Evolutionary conservation across 2,113 vertebrate species (phyloP).

Genomic region (Eptesicus fuscus): DNA sequence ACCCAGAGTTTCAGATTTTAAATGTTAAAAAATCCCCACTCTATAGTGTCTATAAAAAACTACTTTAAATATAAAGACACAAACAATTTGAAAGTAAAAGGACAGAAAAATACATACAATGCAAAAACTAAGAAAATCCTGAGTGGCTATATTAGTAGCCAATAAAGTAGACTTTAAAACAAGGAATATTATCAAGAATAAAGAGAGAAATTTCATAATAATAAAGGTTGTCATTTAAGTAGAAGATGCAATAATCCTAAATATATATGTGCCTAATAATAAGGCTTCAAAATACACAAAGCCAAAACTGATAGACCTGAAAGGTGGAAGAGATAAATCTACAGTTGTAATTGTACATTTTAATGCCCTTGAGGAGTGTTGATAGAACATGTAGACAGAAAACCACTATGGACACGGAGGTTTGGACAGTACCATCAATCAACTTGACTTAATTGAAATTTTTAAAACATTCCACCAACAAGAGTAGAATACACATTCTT

Average conservation of each 20-base stretch:
- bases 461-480: not conserved
- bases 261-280: not conserved
- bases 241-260: not conserved
- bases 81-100: constrained; percentile 22
- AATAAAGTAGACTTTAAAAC: not conserved
- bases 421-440: not conserved
- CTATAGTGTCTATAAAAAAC: not conserved
- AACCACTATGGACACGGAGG: not conserved
- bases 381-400: not conserved
- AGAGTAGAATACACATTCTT: not conserved
- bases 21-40: not conserved
- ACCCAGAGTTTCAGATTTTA: not conserved
- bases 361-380: not conserved
- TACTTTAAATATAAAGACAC: not conserved
- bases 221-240: not conserved
- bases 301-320: not conserved
- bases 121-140: not conserved
- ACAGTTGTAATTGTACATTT: not conserved
- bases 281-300: not conserved
- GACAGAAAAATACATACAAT: not conserved
- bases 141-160: not conserved
- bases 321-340: not conserved
- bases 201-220: not conserved
- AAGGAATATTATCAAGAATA: not conserved
- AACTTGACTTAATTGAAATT: not conserved